Conservation (phyloP, 2,888 invertebrate species). For the Nymphalis c-album region DNA sequence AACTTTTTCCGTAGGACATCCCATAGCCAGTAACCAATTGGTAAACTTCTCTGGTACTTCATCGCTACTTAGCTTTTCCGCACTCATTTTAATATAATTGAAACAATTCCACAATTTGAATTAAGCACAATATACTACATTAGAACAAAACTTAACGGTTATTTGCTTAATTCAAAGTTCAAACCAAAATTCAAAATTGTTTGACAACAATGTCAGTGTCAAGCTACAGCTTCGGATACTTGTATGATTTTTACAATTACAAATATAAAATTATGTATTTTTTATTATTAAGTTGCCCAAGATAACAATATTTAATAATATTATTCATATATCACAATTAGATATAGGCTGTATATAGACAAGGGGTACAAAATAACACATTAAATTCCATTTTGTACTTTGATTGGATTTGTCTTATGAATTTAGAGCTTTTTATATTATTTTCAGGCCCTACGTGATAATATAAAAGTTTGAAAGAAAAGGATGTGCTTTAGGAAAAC, state of each 20-base stretch:
- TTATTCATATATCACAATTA: no score
- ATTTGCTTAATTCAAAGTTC: constrained; percentile 5
- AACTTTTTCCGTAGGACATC: constrained; percentile 68
- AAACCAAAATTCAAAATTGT: constrained; percentile 5
- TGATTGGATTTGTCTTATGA: no score
- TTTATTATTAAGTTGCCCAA: not conserved
- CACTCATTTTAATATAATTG: constrained; percentile 47
- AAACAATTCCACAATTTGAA: not conserved
- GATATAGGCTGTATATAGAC: no score
- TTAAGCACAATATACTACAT: not conserved
- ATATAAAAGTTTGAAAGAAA: no score
- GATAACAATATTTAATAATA: no score
- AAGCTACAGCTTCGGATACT: not conserved
- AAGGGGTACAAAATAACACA: no score
- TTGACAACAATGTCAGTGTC: not conserved
- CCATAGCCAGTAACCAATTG: constrained; percentile 71
- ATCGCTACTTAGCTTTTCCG: constrained; percentile 59
- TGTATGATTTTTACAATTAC: not conserved
- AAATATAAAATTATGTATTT: not conserved
- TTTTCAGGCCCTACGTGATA: no score
- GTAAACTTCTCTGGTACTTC: constrained; percentile 66
- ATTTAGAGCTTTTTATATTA: no score
- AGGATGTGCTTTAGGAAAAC: no score
- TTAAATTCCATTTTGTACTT: no score
- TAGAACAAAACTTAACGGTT: not conserved